These are phyloP conservation scores for Brachyhypopomus occidentalis DNA, from an alignment of 2,113 vertebrate genomes.

Conservation along the genomic window DNA sequence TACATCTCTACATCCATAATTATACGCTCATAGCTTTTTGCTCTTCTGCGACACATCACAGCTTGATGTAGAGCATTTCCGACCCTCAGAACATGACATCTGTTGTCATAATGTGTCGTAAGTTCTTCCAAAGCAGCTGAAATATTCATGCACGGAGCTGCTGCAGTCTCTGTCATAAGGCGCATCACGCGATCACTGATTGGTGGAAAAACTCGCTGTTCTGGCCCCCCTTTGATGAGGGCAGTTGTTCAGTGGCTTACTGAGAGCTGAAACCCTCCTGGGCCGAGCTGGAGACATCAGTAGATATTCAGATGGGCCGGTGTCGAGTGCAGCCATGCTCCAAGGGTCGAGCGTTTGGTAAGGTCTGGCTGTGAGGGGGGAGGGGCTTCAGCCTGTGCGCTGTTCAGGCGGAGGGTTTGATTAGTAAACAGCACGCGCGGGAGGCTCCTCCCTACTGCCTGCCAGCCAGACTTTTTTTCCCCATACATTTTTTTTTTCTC, in stretches of 20 bases:
- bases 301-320: conserved; percentile 67
- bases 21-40: conserved; percentile 32
- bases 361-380: conserved; percentile 43
- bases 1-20: conserved; percentile 46
- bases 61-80: conserved; percentile 7
- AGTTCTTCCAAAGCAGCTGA: conserved; percentile 55
- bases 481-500: conserved; percentile 5
- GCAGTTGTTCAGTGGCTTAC: conserved; percentile 18
- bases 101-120: conserved; percentile 60
- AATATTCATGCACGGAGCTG: conserved; percentile 62
- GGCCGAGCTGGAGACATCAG: conserved; percentile 66
- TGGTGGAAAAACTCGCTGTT: conserved; percentile 36
- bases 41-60: conserved; percentile 47
- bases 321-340: conserved; percentile 26
- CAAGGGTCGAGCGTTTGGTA: conserved; percentile 3
- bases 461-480: conserved; percentile 9
- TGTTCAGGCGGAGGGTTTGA: conserved; percentile 1
- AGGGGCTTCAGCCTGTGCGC: neutral
- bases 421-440: conserved; percentile 25
- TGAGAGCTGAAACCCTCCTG: conserved; percentile 49
- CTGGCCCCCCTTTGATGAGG: conserved; percentile 35
- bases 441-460: neutral
- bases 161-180: conserved; percentile 56
- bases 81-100: conserved; percentile 49
- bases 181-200: conserved; percentile 55